Percentiles rank a stretch among this genome's conserved stretches.
Evolutionary conservation across 1,140 invertebrate species (phyloP).

Genomic region (Magallana angulata): DNA sequence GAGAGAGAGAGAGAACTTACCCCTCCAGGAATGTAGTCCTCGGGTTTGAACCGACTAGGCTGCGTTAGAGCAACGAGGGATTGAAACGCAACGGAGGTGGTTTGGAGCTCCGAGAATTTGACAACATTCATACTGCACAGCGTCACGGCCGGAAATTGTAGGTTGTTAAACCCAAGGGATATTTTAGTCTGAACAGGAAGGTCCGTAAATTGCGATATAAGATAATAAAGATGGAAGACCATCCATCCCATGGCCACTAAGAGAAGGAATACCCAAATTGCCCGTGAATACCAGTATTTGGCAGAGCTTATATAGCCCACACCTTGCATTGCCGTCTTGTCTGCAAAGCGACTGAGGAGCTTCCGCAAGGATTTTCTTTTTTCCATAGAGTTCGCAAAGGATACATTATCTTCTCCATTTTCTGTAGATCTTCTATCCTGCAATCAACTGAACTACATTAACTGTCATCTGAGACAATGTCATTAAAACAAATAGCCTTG

Average conservation of each 20-base stretch:
- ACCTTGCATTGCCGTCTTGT: conserved; percentile 59
- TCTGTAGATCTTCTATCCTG: too few species aligned
- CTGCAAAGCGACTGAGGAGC: conserved; percentile 52
- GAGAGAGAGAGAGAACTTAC: background rate
- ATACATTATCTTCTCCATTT: background rate
- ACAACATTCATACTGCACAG: conserved; percentile 65
- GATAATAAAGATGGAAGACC: conserved; percentile 53
- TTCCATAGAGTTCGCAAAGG: conserved; percentile 27
- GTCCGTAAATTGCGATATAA: conserved; percentile 49
- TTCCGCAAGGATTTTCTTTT: conserved; percentile 46
- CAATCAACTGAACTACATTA: too few species aligned
- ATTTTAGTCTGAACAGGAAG: conserved; percentile 53
- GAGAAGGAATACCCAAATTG: conserved; percentile 51
- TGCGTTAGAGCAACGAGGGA: conserved; percentile 35
- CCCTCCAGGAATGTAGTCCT: background rate
- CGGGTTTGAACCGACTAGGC: conserved; percentile 12
- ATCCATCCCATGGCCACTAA: conserved; percentile 51
- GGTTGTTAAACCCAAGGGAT: conserved; percentile 56
- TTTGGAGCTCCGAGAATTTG: conserved; percentile 37
- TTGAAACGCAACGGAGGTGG: conserved; percentile 37
- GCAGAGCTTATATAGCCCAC: conserved; percentile 53
- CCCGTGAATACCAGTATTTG: conserved; percentile 45
- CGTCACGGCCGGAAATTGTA: conserved; percentile 64
- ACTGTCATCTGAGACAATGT: too few species aligned
- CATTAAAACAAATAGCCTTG: too few species aligned